Percentiles rank a stretch among this genome's conserved stretches.
Evolutionary conservation across 2,113 vertebrate species (phyloP).

Genomic region (Leucoraja erinaceus): DNA sequence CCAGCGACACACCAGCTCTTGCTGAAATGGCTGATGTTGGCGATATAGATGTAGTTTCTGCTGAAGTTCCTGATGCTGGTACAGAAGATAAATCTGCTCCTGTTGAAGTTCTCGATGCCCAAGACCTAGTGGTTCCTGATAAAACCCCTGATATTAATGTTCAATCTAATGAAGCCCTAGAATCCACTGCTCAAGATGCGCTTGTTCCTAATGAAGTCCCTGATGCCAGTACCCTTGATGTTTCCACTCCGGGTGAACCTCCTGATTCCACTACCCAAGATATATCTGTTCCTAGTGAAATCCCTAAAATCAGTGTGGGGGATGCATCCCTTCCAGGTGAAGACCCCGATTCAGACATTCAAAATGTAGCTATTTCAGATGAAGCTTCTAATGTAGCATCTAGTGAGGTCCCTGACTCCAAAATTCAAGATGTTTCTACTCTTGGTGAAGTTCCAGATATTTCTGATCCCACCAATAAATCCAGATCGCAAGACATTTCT

Average conservation of each 20-base stretch:
- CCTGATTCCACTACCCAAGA: not conserved
- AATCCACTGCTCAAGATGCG: not conserved
- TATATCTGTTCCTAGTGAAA: not conserved
- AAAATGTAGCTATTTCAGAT: not conserved
- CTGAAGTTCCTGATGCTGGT: not conserved
- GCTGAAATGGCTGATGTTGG: not conserved
- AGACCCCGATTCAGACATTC: not conserved
- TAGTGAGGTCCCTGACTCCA: not conserved
- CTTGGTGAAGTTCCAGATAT: not conserved
- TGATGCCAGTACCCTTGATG: not conserved
- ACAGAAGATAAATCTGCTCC: too few species aligned
- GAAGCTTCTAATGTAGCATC: not conserved
- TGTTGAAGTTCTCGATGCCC: not conserved
- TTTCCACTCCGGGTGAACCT: too few species aligned
- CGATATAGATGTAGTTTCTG: not conserved
- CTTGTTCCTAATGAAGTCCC: too few species aligned
- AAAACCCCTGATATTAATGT: not conserved
- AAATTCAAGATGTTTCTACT: not conserved
- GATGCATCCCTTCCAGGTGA: not conserved
- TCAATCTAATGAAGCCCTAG: not conserved
- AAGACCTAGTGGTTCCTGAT: not conserved
- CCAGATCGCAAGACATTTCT: not conserved
- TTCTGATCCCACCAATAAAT: not conserved
- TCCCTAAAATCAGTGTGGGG: not conserved
- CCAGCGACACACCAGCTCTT: not conserved